phyloP scores from a whole-genome alignment of 1,140 invertebrate genomes.

The Eriosoma lanigerum region DNA sequence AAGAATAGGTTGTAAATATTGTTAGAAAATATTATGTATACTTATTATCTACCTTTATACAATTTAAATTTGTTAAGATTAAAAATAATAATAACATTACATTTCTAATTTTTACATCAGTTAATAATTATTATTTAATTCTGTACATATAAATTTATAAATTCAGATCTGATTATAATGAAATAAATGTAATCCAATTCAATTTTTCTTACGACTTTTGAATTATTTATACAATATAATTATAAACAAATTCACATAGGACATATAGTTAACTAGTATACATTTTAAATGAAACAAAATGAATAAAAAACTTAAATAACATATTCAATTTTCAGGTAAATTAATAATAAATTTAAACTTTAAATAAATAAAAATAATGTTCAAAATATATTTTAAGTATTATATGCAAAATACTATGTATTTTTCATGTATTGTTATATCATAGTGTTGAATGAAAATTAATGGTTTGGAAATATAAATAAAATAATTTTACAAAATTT shows the following conservation, averaged over 20 bases:
- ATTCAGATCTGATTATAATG: neutral
- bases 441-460: too few species aligned
- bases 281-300: neutral
- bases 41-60: too few species aligned
- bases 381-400: too few species aligned
- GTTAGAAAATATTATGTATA: slow-evolving; percentile 3
- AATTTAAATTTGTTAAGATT: neutral
- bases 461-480: too few species aligned
- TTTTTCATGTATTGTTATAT: too few species aligned
- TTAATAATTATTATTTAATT: too few species aligned
- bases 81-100: neutral
- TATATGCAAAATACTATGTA: too few species aligned
- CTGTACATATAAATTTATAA: neutral
- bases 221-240: neutral
- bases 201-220: neutral
- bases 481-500: too few species aligned
- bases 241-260: neutral
- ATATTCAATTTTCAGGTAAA: too few species aligned
- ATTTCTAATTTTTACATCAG: neutral
- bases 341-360: too few species aligned
- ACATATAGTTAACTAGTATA: neutral
- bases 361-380: too few species aligned
- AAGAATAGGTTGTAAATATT: neutral
- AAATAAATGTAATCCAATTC: too few species aligned
- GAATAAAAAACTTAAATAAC: neutral